Evolutionary conservation across 2,888 invertebrate species (phyloP), one percentile per base, ranked within the genome.

Genomic region (Dasysyrphus albostriatus): DNA sequence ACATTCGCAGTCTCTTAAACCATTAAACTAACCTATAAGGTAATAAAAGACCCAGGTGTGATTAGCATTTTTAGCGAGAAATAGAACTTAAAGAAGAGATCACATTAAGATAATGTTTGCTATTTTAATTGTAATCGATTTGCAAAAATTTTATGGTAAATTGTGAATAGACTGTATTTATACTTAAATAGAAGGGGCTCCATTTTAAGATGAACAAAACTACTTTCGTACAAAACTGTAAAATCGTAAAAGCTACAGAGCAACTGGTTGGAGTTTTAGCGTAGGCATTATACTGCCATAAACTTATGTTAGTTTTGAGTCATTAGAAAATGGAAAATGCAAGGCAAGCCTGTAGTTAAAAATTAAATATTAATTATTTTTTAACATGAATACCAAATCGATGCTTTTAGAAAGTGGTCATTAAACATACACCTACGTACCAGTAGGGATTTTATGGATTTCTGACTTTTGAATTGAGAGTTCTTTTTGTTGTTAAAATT

Each of bases 51-150:
- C 5, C 1, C 10, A 49, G 49, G 49, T 49, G 49, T 49, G 49
- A 49, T 49, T 49, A 19, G 49, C 49, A 49, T 49, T 49, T 49
- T 49, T 49, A 49, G 10, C 19, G 19, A 49, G 19, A 49, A 49
- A 49, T 49, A 49, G 49, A 49, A 49, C 19, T 49, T 19, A 19
- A 49, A 49, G 49, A 49, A 49, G 47, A 16, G 49, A 49, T 49
- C 19, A 49, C 49, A 49, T 49, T 19, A 49, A 49, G 19, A 49
- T 49, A 19, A 49, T 19, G 10, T 9, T 49, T 1, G 16, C 49
- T 10, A 49, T 49, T 49, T 49, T 49, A 49, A 49, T 49, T 49
- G 19, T 49, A 19, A 49, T 49, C 19, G 49, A 49, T 49, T 47
- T 47, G 16, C 47, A 47, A 47, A 16, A 47, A 16, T 3, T 19